A percentile compares a stretch with the other conserved stretches of the same genome.
phyloP scores from a whole-genome alignment of 2,888 invertebrate genomes.

The Euclidia mi region DNA sequence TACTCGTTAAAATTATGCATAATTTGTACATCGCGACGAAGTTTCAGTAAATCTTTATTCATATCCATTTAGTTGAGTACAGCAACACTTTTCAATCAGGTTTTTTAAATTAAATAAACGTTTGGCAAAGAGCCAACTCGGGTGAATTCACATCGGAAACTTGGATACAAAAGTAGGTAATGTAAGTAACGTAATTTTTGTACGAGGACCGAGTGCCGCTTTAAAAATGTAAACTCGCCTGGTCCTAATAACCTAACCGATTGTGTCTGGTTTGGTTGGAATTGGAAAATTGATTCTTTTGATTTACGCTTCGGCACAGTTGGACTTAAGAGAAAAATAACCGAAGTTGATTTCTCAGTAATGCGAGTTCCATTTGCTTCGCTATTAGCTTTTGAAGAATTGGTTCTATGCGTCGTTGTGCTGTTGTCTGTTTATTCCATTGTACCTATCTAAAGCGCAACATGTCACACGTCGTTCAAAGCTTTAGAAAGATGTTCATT shows the following conservation, averaged over 20 bases:
- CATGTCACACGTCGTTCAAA: too few species aligned
- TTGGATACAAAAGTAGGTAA: conserved; percentile 53
- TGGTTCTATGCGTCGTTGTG: too few species aligned
- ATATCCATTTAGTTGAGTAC: conserved; percentile 8
- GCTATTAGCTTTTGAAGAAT: too few species aligned
- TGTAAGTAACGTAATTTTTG: conserved; percentile 52
- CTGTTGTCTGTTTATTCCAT: too few species aligned
- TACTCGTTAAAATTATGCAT: too few species aligned
- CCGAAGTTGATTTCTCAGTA: too few species aligned
- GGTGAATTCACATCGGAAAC: conserved; percentile 48
- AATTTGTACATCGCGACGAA: not conserved
- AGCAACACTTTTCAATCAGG: conserved; percentile 42
- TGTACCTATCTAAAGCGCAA: too few species aligned
- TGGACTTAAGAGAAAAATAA: too few species aligned
- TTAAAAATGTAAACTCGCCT: conserved; percentile 36
- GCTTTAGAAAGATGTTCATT: too few species aligned
- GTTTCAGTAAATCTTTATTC: not conserved
- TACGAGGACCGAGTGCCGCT: conserved; percentile 25
- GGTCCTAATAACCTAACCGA: conserved; percentile 27
- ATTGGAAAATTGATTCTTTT: not conserved
- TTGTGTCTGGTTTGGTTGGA: not conserved
- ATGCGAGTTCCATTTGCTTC: too few species aligned
- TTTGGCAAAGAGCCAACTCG: conserved; percentile 48
- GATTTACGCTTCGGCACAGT: not conserved
- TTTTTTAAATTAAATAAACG: conserved; percentile 57